These are phyloP conservation scores for Lottia scabra DNA, from an alignment of 2,888 invertebrate species.

Conservation along the genomic window DNA sequence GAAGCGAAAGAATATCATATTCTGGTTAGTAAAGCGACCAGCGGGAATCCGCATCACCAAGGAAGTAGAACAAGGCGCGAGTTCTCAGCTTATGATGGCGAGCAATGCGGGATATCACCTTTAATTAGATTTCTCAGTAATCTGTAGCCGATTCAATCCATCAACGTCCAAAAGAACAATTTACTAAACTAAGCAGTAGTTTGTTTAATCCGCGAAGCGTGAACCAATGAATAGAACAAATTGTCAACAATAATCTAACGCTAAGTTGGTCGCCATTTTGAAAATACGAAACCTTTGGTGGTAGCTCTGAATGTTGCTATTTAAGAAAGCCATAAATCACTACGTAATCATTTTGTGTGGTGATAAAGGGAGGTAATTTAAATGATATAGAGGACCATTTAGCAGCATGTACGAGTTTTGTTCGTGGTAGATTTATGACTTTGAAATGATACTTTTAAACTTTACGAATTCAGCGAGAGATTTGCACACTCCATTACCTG, in stretches of 20 bases:
- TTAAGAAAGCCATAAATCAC: background rate
- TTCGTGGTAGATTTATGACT: background rate
- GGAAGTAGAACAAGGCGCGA: background rate
- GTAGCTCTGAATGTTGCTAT: background rate
- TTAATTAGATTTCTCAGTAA: constrained; percentile 4
- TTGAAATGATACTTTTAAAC: background rate
- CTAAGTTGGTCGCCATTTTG: background rate
- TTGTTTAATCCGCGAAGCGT: constrained; percentile 1
- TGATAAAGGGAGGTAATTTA: background rate
- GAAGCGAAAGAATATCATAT: constrained; percentile 24
- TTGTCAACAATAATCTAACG: background rate
- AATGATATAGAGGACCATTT: background rate
- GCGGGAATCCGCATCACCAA: constrained; percentile 9
- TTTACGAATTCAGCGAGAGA: too few species aligned
- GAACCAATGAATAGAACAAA: background rate
- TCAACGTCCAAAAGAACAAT: constrained; percentile 5
- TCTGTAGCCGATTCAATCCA: background rate
- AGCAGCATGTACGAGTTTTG: constrained; percentile 1
- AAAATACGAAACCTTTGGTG: constrained; percentile 1
- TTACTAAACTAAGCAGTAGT: constrained; percentile 1
- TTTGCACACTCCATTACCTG: too few species aligned
- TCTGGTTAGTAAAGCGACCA: constrained; percentile 18
- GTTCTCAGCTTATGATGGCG: background rate
- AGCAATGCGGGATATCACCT: background rate
- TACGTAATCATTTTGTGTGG: constrained; percentile 4